Base-by-base conservation (phyloP, 2,113 vertebrate species). In the Colinus virginianus region DNA sequence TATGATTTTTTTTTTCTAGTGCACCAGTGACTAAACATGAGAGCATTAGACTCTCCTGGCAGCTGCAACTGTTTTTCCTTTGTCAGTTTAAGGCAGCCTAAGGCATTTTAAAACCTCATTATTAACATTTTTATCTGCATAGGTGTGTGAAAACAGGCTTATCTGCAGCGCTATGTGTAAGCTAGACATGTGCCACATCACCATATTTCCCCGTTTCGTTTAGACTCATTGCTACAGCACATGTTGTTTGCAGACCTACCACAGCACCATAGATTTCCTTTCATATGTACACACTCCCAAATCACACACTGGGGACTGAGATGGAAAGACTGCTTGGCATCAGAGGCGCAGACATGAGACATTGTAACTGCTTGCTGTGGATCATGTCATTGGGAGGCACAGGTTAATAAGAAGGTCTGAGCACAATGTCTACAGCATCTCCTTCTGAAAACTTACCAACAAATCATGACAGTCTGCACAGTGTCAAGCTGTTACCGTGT, bases 401-500 rank as follows among this genome's bases (percentile, higher is more conserved):
- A 42, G 84, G 62, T 66, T 58, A 93, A 76, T 66, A 85, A 77
- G 36, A 14, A 55, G 38, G 13, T 84, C 59, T 72, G 81, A 87
- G 40, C 62, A 70, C 22, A 68, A 26, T 59, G 34, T 48, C 9
- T 45, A 49, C 68, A 90, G 63, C 42, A 26, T 48, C 45, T 71
- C 56, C 55, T 62, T 74, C 80, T 42, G 69, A 93, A 53, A 18
- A 8, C 18, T 13, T 55, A 75, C n/a, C 40, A 84, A 46, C 84
- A 80, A 68, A 40, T 59, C 67, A 70, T 59, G 79, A 42, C 72
- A 94, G 58, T 55, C 81, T 43, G 7, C 43, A 62, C 42, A 72
- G 26, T 38, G 59, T 63, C 80, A 66, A 77, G 71, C 63, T 94
- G 58, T 90, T 91, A 81, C 40, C 36, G 45, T 25, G 64, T 90